Conservation (phyloP, 2,797 vertebrate species). For the Phyllotis vaccarum region DNA sequence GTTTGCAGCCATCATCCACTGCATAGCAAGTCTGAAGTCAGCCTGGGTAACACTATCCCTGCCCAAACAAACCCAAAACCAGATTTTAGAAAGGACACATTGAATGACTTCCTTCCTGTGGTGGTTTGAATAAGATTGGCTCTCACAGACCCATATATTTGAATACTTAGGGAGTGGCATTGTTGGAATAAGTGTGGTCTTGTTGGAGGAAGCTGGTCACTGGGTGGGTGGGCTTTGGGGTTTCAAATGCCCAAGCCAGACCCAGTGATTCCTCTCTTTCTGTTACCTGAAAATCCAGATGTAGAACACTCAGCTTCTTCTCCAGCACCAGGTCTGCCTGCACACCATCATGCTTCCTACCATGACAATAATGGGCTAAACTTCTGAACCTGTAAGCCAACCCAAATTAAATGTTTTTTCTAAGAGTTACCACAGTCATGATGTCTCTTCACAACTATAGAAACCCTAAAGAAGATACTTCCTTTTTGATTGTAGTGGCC, state of each 20-base stretch:
- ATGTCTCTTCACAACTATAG: not conserved
- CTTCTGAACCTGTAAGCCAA: not conserved
- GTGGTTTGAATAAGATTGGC: not conserved
- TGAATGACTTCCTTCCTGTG: constrained; percentile 1
- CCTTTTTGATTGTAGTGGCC: constrained; percentile 9
- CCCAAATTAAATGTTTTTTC: not conserved
- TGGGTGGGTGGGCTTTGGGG: not conserved
- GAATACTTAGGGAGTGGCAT: not conserved
- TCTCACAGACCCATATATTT: not conserved
- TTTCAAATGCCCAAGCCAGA: not conserved
- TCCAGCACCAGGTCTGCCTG: not conserved
- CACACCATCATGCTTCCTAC: not conserved
- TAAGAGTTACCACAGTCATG: not conserved
- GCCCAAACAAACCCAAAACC: not conserved
- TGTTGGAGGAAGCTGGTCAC: not conserved
- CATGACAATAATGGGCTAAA: not conserved
- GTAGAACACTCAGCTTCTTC: not conserved
- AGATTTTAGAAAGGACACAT: not conserved
- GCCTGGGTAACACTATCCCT: not conserved
- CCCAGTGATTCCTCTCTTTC: not conserved
- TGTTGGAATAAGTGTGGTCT: not conserved
- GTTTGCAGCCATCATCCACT: not conserved
- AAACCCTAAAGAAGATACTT: not conserved
- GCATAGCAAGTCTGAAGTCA: not conserved
- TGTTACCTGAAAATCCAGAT: not conserved